Conservation (phyloP, 92 coral and sea anemone species). For the Zoanthus gigantus region DNA sequence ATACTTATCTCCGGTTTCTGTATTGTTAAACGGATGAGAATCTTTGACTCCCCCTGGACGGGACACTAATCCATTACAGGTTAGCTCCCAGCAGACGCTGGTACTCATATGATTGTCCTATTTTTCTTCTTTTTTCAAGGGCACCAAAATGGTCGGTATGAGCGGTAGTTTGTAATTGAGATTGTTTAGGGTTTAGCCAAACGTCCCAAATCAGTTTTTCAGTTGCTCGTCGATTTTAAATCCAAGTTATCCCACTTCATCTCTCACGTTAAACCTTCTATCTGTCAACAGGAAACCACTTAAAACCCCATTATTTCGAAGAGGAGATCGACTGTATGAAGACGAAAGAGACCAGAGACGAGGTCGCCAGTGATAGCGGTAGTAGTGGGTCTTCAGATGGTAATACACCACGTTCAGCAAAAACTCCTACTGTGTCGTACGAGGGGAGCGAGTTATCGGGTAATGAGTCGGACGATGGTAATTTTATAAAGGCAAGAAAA, state of each 20-base stretch:
- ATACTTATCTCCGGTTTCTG: too few relatives aligned
- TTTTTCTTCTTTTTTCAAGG: too few relatives aligned
- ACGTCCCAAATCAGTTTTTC: too few relatives aligned
- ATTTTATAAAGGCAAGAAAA: constrained; percentile 31
- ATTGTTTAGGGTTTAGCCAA: too few relatives aligned
- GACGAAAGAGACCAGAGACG: constrained; percentile 1
- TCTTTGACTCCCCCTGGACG: too few relatives aligned
- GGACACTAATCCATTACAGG: too few relatives aligned
- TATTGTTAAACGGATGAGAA: too few relatives aligned
- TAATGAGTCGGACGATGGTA: constrained; percentile 11
- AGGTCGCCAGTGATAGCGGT: constrained; percentile 30
- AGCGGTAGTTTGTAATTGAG: too few relatives aligned
- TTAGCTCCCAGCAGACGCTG: too few relatives aligned
- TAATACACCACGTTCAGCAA: neutral
- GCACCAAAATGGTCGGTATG: too few relatives aligned
- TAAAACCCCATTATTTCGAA: constrained; percentile 38
- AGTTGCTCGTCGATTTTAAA: neutral
- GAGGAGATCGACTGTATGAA: constrained; percentile 46
- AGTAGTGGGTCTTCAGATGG: constrained; percentile 36
- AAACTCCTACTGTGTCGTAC: constrained; percentile 31
- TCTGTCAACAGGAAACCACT: neutral
- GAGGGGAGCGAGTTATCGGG: constrained; percentile 43
- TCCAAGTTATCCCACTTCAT: neutral
- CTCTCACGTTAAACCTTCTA: neutral
- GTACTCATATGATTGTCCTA: too few relatives aligned